These are phyloP conservation scores for Ptiloglossa arizonensis DNA, from an alignment of 1,140 invertebrate genomes.

Conservation along the genomic window DNA sequence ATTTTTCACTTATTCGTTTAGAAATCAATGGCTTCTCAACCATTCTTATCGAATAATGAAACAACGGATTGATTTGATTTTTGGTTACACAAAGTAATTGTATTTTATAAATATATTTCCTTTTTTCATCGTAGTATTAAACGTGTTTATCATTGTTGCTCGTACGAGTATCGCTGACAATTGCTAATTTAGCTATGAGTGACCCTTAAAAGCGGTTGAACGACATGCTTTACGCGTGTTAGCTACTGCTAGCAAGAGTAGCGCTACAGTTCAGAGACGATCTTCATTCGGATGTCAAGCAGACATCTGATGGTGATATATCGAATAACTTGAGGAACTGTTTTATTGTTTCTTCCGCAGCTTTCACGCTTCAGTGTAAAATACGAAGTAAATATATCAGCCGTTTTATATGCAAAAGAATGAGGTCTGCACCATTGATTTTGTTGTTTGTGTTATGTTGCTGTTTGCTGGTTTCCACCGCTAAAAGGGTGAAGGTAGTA, in stretches of 20 bases:
- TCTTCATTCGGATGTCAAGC: slow-evolving; percentile 14
- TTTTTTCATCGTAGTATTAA: too few relatives aligned
- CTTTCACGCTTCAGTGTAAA: not conserved
- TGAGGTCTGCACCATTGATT: slow-evolving; percentile 10
- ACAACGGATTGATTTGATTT: too few relatives aligned
- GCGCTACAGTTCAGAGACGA: slow-evolving; percentile 16
- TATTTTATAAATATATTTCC: too few relatives aligned
- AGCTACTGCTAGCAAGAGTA: not conserved
- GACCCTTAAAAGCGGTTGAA: slow-evolving; percentile 5
- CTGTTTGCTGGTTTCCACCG: not conserved
- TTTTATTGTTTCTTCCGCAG: not conserved
- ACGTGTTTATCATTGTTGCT: slow-evolving; percentile 1
- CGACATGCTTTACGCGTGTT: not conserved
- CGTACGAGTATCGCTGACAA: not conserved
- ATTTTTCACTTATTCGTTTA: too few relatives aligned
- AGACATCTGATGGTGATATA: slow-evolving; percentile 3
- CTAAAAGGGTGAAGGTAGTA: slow-evolving; percentile 42
- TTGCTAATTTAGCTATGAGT: slow-evolving; percentile 15
- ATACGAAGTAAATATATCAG: not conserved
- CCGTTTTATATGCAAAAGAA: not conserved
- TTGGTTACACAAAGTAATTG: too few relatives aligned
- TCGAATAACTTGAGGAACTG: not conserved
- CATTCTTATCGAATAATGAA: too few relatives aligned
- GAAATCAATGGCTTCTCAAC: too few relatives aligned
- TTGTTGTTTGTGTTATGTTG: slow-evolving; percentile 16